Percentiles rank a stretch among this genome's conserved stretches.
Conservation (phyloP, 2,113 vertebrate genomes). For the Cynocephalus volans region DNA sequence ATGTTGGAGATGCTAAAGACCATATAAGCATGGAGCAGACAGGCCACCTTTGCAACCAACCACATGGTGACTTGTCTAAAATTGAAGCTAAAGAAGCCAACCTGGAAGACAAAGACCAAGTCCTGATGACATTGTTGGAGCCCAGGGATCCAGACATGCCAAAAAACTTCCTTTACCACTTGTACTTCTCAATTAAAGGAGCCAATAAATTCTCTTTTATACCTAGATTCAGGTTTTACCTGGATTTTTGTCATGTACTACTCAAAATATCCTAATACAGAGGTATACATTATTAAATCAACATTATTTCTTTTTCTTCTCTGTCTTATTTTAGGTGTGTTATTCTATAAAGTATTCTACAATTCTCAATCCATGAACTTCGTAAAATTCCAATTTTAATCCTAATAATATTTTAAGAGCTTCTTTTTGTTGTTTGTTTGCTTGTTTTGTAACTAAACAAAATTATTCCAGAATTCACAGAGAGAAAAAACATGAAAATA, state of each 20-base stretch:
- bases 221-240: slow-evolving; percentile 11
- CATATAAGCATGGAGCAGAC: not conserved
- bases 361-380: slow-evolving; percentile 22
- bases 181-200: not conserved
- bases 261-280: not conserved
- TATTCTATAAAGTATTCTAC: slow-evolving; percentile 13
- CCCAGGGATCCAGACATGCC: not conserved
- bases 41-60: not conserved
- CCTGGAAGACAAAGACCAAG: not conserved
- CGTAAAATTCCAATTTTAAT: not conserved
- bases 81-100: not conserved
- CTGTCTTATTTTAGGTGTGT: slow-evolving; percentile 28
- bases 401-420: not conserved
- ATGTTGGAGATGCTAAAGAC: not conserved
- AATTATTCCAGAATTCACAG: slow-evolving; percentile 55
- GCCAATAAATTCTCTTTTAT: not conserved
- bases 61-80: not conserved
- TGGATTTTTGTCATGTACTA: slow-evolving; percentile 38
- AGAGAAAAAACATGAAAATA: not conserved
- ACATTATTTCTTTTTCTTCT: slow-evolving; percentile 40
- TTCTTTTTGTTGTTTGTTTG: not conserved
- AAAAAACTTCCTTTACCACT: not conserved
- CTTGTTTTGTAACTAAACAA: not conserved
- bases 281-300: slow-evolving; percentile 12
- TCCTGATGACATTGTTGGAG: not conserved